Evolutionary conservation across 2,113 vertebrate species (phyloP).

Genomic region (Psettodes erumei): DNA sequence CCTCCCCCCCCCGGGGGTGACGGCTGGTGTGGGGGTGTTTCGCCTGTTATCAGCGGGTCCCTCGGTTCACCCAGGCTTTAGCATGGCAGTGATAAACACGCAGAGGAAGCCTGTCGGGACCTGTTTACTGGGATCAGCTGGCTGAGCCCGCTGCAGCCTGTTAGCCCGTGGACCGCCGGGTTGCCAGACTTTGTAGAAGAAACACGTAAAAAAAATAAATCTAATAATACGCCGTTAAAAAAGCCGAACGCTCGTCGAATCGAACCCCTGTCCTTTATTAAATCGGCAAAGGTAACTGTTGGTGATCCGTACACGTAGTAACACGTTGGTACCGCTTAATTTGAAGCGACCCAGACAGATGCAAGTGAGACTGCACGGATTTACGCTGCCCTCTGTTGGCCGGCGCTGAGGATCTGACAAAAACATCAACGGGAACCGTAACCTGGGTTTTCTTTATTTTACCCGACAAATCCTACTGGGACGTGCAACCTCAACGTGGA

Average conservation of each 20-base stretch:
- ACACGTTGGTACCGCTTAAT: neutral
- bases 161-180: neutral
- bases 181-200: conserved; percentile 11
- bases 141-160: neutral
- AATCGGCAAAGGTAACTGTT: neutral
- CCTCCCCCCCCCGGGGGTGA: too few relatives aligned
- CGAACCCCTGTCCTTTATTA: too few relatives aligned
- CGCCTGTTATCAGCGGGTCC: conserved; percentile 40
- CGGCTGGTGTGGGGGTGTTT: neutral
- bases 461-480: too few relatives aligned
- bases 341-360: neutral
- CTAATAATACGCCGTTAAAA: neutral
- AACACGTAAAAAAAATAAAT: conserved; percentile 12
- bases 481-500: too few relatives aligned
- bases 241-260: neutral
- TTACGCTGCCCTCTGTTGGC: neutral
- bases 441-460: too few relatives aligned
- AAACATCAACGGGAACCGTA: too few relatives aligned
- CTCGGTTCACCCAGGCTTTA: conserved; percentile 38
- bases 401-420: too few relatives aligned
- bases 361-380: too few relatives aligned
- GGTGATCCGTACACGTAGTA: neutral
- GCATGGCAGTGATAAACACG: conserved; percentile 37
- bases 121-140: conserved; percentile 38
- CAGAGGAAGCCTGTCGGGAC: conserved; percentile 7